Percentiles rank a stretch among this genome's conserved stretches.
Conservation (phyloP, 1,140 invertebrate genomes). For the Formica exsecta region DNA sequence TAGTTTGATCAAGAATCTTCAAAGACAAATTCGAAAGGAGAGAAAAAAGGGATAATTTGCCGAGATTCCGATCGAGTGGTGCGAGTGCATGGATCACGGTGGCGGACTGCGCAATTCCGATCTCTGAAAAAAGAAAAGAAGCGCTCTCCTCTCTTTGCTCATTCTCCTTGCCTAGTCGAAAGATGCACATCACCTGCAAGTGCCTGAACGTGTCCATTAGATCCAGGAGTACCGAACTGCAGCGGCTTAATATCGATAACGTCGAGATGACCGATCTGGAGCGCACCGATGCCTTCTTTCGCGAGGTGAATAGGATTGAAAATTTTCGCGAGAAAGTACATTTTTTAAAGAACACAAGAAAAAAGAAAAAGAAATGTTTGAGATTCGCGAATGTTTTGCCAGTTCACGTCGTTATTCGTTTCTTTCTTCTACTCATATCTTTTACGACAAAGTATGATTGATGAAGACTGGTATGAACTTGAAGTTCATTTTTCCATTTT, state of each 20-base stretch:
- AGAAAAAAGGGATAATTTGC: not conserved
- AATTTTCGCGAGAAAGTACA: not conserved
- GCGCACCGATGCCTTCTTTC: slow-evolving; percentile 83
- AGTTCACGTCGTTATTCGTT: not conserved
- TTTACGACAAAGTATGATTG: no score
- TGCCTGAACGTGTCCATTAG: slow-evolving; percentile 87
- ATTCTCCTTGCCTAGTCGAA: slow-evolving; percentile 6
- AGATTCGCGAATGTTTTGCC: not conserved
- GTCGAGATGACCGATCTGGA: slow-evolving; percentile 82
- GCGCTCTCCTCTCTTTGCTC: not conserved
- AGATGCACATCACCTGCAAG: slow-evolving; percentile 84
- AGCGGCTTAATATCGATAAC: slow-evolving; percentile 79
- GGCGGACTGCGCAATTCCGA: not conserved
- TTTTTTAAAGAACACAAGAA: no score
- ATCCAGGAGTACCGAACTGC: slow-evolving; percentile 81
- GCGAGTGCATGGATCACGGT: not conserved
- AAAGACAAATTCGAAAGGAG: not conserved
- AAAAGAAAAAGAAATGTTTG: no score
- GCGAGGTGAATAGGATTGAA: slow-evolving; percentile 77
- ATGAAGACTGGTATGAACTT: no score
- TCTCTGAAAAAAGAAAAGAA: not conserved
- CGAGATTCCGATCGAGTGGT: not conserved
- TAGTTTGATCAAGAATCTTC: no score
- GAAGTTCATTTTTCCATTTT: no score
- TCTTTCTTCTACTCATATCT: no score